These are phyloP conservation scores for Asbolus verrucosus DNA, from an alignment of 1,140 invertebrate species.

Conservation along the genomic window DNA sequence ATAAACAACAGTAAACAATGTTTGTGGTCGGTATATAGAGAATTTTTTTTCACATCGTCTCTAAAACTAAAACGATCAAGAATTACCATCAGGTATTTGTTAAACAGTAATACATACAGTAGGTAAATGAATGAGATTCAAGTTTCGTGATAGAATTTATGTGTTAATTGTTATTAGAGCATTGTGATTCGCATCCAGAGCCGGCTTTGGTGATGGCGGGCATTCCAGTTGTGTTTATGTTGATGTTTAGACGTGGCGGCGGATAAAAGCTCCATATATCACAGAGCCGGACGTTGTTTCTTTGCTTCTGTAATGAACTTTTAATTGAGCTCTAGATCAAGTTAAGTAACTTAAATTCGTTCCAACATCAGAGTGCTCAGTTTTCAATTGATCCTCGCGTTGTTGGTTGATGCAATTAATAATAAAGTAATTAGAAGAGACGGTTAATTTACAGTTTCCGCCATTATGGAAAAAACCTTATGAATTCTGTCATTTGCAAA, in stretches of 20 bases:
- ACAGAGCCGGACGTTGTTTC: constrained; percentile 29
- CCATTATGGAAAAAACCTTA: constrained; percentile 4
- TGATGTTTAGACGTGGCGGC: not conserved
- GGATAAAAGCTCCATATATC: constrained; percentile 33
- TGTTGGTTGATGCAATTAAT: constrained; percentile 11
- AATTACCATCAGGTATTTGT: too few species aligned
- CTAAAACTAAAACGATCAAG: too few species aligned
- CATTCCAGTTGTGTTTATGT: constrained; percentile 11
- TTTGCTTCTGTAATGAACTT: constrained; percentile 39
- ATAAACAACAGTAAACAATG: too few species aligned
- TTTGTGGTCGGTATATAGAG: too few species aligned
- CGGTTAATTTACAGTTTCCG: constrained; percentile 13
- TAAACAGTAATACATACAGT: too few species aligned
- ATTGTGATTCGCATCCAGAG: not conserved
- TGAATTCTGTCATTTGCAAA: constrained; percentile 24
- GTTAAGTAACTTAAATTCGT: constrained; percentile 36
- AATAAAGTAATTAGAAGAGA: constrained; percentile 16
- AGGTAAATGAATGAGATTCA: too few species aligned
- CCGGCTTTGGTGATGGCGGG: not conserved
- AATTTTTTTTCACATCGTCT: too few species aligned
- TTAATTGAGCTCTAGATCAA: constrained; percentile 33
- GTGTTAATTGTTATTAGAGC: too few species aligned
- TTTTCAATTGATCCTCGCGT: constrained; percentile 27
- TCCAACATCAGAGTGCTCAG: constrained; percentile 17
- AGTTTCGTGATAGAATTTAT: too few species aligned